Base-by-base conservation (phyloP, 2,113 vertebrate species). In the Gasterosteus nipponicus region DNA sequence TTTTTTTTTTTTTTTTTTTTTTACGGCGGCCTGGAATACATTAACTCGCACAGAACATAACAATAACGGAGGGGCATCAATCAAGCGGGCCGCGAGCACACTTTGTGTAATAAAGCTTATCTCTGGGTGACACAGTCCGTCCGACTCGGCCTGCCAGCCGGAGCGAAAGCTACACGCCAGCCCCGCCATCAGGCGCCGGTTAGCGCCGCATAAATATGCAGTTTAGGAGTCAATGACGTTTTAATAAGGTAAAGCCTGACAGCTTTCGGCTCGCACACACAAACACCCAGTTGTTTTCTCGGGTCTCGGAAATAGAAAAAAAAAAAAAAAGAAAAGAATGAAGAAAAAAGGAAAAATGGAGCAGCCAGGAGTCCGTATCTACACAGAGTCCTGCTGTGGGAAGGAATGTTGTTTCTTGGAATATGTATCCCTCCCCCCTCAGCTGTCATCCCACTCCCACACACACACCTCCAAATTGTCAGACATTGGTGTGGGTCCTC, bases 71-170 rank as follows among this genome's bases (percentile, higher is more conserved):
- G 82, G 59, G 67, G 87, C 93, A 93, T 94, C 92, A 92, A 93
- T 94, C 94, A 94, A 81, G 83, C 73, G 12, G 79, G 59, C 54
- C 82, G 73, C 64, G 76, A 80, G 89, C 89, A 89, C 86, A 91
- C 87, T 83, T 87, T 83, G 84, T 83, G 91, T 89, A 93, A 92
- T 94, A 92, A 92, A 90, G 89, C 94, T 95, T 94, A 95, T 94
- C 94, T 93, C 80, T 47, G 83, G 81, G 84, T 91, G 91, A 91
- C 93, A 94, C 92, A 83, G 91, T 75, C 86, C 74, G 93, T 91
- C 89, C 87, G 92, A 90, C 75, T 87, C 86, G 78, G 84, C 81
- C 85, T 54, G 86, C 86, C 88, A 77, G 74, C 81, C 87, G 63
- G 79, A 85, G 69, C 77, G 62, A 51, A 49, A 73, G 78, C 88